Evolutionary conservation across 2,888 invertebrate species (phyloP), one percentile per base, ranked within the genome.

Genomic region (Pelosia muscerda): DNA sequence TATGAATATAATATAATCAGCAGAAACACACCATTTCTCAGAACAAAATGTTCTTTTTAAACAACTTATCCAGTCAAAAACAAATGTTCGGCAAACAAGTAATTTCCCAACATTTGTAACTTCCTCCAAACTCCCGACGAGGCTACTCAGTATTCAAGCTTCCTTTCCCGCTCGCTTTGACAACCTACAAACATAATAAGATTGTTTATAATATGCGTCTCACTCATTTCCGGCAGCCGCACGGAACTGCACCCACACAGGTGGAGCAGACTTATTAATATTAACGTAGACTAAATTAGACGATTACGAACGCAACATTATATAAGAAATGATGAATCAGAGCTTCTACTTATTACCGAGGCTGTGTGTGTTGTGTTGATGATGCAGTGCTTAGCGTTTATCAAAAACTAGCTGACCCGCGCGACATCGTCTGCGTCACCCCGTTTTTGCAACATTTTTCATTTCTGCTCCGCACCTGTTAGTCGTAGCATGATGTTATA

Each of bases 231-330:
- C 73, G 15, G 19, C 65, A 59, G 53, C 56, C 70, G 54, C 49
- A 54, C 69, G 70, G 61, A 76, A 66, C 60, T 69, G 9, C 63
- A n/a, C 49, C n/a, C n/a, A 68, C 60, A 56, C 74, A 68, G 59
- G 63, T 63, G 70, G 63, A 63, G 66, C 59, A 22, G 25, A 58
- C 62, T 73, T 76, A 76, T 79, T 78, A 79, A 75, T 76, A 79
- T 79, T 79, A 72, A 79, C 70, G 42, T 65, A 63, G 22, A 63
- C 69, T 59, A 53, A 55, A 59, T 63, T 63, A 65, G 9, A 31
- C 22, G 55, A 23, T 63, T 56, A 60, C 49, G 25, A 69, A 62
- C 57, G 61, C 9, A 64, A 63, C 49, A 59, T 64, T 60, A 58
- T 61, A 34, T 65, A 49, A 66, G 68, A 70, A 73, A 75, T 75